Conservation (phyloP, 2,888 invertebrate genomes). For the Lasioglossum lativentre region DNA sequence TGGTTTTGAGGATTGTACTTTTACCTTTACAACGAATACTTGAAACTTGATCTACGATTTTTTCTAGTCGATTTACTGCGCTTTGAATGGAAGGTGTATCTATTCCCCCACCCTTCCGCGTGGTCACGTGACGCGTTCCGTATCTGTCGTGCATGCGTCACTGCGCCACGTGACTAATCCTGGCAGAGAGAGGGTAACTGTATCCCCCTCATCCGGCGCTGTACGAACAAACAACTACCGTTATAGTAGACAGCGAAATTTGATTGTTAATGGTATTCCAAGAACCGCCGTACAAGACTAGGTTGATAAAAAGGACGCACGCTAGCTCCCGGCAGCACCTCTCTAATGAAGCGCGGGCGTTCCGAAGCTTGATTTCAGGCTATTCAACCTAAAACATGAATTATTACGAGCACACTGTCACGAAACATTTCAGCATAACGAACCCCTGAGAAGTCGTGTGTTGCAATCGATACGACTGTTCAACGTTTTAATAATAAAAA, state of each 20-base stretch:
- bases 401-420: neutral
- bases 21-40: too few relatives aligned
- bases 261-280: constrained; percentile 4
- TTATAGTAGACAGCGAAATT: neutral
- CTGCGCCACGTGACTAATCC: too few relatives aligned
- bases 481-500: neutral
- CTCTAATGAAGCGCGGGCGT: neutral
- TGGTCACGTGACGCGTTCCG: too few relatives aligned
- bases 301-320: neutral
- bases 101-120: too few relatives aligned
- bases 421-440: neutral
- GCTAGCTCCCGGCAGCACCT: neutral
- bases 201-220: too few relatives aligned
- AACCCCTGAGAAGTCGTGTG: neutral
- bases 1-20: too few relatives aligned
- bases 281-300: neutral
- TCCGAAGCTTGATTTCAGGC: constrained; percentile 7
- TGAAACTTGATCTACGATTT: too few relatives aligned
- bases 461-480: neutral
- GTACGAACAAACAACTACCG: neutral
- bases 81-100: too few relatives aligned
- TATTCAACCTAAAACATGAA: neutral
- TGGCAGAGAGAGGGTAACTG: too few relatives aligned
- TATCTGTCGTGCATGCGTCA: too few relatives aligned
- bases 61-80: too few relatives aligned